These are phyloP conservation scores for Tachina fera DNA, from an alignment of 2,888 invertebrate species.

Conservation along the genomic window DNA sequence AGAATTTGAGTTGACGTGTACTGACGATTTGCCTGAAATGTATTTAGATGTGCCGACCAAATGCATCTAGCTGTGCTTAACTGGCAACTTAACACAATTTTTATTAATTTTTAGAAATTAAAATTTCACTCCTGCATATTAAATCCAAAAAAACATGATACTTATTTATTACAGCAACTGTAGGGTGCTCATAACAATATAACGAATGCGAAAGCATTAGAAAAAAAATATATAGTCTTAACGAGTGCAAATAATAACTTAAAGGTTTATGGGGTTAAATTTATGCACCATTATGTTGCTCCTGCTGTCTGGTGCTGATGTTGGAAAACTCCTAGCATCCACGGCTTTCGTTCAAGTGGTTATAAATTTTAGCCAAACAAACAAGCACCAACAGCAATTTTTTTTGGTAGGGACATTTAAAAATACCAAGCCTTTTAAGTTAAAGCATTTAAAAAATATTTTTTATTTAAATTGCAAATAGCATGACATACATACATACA, in stretches of 20 bases:
- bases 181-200: conserved; percentile 30
- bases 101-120: too few species aligned
- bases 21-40: too few species aligned
- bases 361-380: conserved; percentile 76
- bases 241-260: conserved; percentile 70
- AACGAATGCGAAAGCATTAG: conserved; percentile 21
- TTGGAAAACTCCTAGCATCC: conserved; percentile 33
- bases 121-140: too few species aligned
- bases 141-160: neutral
- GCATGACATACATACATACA: conserved; percentile 73
- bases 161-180: neutral
- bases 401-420: conserved; percentile 51
- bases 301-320: conserved; percentile 55
- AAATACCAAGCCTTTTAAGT: conserved; percentile 64
- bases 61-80: too few species aligned
- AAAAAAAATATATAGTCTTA: conserved; percentile 46
- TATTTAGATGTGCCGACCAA: too few species aligned
- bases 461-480: conserved; percentile 54
- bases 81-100: too few species aligned
- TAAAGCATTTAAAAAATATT: conserved; percentile 59
- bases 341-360: conserved; percentile 75
- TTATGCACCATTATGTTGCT: conserved; percentile 68
- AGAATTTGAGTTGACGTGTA: too few species aligned
- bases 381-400: conserved; percentile 46
- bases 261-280: conserved; percentile 69